Base-by-base conservation (phyloP, 2,113 vertebrate genomes). In the Cephalopholis sonnerati region DNA sequence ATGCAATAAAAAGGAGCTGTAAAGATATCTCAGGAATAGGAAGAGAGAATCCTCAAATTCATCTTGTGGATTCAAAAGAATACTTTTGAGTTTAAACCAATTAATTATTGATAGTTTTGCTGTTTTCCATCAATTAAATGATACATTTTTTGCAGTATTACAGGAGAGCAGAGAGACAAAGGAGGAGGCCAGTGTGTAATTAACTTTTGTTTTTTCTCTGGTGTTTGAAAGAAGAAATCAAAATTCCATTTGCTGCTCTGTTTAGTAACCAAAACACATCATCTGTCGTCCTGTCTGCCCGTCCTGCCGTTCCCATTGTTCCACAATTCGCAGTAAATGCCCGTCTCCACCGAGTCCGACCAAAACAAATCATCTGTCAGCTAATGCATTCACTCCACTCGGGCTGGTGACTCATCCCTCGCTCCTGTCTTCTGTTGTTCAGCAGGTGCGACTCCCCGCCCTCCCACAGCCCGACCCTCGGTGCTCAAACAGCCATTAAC, bases 321-420 rank as follows among this genome's bases (percentile, higher is more conserved):
- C 39, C 6, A 39, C 77, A 64, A 6, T 61, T 68, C 78, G 32
- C 69, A 15, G 22, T 64, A 74, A 89, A 54, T 15, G 27, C 25
- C 50, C 7, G 25, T 82, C 77, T 85, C 70, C 57, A 53, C n/a
- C 12, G 9, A 46, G 72, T 68, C 50, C n/a, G 67, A 79, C 24
- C 58, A 72, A 75, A 87, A 83, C 82, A 80, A 87, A 84, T 87
- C 65, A 59, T 79, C 74, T 66, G 74, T 59, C 4, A 16, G 78
- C 84, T 80, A 55, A 89, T 83, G 82, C 50, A 1, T 81, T 84
- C 73, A 9, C 87, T 81, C 57, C 70, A 41, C 65, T 82, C 54
- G 24, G 63, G 50, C 74, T 12, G 65, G 66, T 87, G 87, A 90
- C 80, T 92, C 85, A 88, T 84, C 77, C 77, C 72, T 73, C 4